Conservation (phyloP, 1,140 invertebrate genomes). For the Megalopta genalis region DNA sequence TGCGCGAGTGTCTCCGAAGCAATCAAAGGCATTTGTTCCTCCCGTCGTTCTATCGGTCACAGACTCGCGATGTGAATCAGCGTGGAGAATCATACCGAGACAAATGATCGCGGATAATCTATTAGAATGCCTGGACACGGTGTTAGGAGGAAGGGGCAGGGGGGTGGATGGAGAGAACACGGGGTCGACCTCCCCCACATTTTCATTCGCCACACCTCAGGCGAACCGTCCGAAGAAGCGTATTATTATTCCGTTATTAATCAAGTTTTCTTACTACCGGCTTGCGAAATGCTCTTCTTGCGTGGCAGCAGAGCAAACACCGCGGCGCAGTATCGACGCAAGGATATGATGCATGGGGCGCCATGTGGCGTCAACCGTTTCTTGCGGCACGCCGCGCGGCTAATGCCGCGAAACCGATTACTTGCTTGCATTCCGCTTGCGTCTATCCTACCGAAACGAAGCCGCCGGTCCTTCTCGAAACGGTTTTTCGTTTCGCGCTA, state of each 20-base stretch:
- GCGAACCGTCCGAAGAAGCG: constrained; percentile 30
- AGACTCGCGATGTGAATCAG: background rate
- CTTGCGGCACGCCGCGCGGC: constrained; percentile 39
- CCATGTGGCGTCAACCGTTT: constrained; percentile 63
- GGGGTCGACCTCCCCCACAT: background rate
- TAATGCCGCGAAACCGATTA: constrained; percentile 63
- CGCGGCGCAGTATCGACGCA: constrained; percentile 62
- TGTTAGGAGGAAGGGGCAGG: background rate
- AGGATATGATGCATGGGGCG: constrained; percentile 67
- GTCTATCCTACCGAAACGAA: background rate
- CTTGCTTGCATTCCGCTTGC: constrained; percentile 15
- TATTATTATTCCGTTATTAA: constrained; percentile 75
- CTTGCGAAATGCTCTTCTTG: constrained; percentile 66
- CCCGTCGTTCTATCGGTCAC: background rate
- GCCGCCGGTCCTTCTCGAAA: background rate
- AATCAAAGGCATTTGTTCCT: too few relatives aligned
- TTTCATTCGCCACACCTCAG: constrained; percentile 20
- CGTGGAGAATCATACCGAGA: background rate
- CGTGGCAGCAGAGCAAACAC: constrained; percentile 59
- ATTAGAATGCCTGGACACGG: constrained; percentile 23
- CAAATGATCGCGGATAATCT: background rate
- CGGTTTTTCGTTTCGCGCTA: background rate
- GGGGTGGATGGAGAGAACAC: background rate
- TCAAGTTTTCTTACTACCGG: constrained; percentile 69
- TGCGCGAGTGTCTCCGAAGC: too few relatives aligned